Conservation (phyloP, 2,888 invertebrate genomes). For the Helleia helle region DNA sequence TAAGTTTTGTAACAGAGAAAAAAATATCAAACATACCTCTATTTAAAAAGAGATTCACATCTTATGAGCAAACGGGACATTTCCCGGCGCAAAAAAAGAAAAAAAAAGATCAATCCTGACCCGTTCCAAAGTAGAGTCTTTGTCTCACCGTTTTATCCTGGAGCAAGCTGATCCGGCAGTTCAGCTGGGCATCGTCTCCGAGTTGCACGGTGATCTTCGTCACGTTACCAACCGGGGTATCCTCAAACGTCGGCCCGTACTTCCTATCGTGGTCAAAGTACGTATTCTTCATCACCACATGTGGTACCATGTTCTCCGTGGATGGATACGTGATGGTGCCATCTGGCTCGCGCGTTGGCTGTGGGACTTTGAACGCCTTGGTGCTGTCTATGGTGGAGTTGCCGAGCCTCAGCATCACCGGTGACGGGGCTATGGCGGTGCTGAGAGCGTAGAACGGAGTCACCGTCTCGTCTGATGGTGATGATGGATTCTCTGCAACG, state of each 20-base stretch:
- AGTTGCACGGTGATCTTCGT: constrained; percentile 83
- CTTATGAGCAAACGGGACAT: too few species aligned
- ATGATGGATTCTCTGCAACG: constrained; percentile 47
- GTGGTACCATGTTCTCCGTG: constrained; percentile 35
- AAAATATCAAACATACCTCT: too few species aligned
- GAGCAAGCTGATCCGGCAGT: constrained; percentile 82
- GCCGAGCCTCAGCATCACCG: constrained; percentile 60
- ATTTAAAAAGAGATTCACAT: too few species aligned
- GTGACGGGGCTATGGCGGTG: constrained; percentile 52
- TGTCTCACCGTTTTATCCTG: constrained; percentile 83
- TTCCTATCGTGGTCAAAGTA: constrained; percentile 69
- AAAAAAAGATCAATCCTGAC: too few species aligned
- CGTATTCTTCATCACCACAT: constrained; percentile 55
- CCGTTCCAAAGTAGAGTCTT: too few species aligned
- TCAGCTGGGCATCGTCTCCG: constrained; percentile 80
- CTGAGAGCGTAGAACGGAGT: constrained; percentile 60
- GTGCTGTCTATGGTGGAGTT: constrained; percentile 69
- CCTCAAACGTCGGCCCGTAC: constrained; percentile 83
- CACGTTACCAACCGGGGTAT: constrained; percentile 69
- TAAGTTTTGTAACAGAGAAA: too few species aligned
- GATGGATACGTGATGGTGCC: constrained; percentile 19
- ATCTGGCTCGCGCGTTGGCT: constrained; percentile 30
- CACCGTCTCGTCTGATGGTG: constrained; percentile 46
- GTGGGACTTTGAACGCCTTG: constrained; percentile 65
- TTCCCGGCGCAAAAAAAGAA: too few species aligned